Percentiles rank a stretch among this genome's conserved stretches.
These are phyloP conservation scores for Sesamia inferens DNA, from an alignment of 2,888 invertebrate genomes.

Conservation along the genomic window DNA sequence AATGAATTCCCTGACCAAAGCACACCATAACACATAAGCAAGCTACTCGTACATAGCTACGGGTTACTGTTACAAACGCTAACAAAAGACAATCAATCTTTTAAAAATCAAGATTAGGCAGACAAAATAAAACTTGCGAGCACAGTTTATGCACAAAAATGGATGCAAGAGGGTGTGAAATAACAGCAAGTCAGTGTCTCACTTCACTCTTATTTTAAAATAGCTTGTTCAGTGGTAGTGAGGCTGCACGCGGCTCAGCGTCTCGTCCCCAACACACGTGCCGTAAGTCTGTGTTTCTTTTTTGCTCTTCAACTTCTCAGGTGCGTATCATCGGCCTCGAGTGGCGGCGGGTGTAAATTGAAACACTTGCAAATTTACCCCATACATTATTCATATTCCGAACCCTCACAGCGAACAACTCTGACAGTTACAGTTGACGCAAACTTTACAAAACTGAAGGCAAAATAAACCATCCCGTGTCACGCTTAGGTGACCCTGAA, in stretches of 20 bases:
- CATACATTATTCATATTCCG: conserved; percentile 89
- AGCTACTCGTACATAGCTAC: background rate
- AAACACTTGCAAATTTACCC: conserved; percentile 90
- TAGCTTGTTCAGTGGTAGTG: conserved; percentile 61
- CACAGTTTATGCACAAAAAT: conserved; percentile 10
- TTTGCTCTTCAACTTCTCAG: conserved; percentile 86
- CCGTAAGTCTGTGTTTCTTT: conserved; percentile 84
- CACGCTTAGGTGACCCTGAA: conserved; percentile 64
- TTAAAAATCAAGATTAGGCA: background rate
- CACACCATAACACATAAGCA: background rate
- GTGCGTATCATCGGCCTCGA: conserved; percentile 84
- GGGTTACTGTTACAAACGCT: background rate
- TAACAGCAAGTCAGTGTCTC: conserved; percentile 58
- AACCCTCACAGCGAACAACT: conserved; percentile 80
- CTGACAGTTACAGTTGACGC: conserved; percentile 82
- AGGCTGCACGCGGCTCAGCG: conserved; percentile 40
- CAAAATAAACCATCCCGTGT: conserved; percentile 71
- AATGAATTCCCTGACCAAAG: background rate
- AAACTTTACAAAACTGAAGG: conserved; percentile 76
- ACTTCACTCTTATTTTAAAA: conserved; percentile 61
- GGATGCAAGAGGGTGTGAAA: conserved; percentile 44
- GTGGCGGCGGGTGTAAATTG: conserved; percentile 89
- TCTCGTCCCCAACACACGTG: conserved; percentile 66
- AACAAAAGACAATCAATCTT: background rate
- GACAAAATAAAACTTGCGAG: background rate